A percentile compares a stretch with the other conserved stretches of the same genome.
phyloP scores from a whole-genome alignment of 2,113 vertebrate species.

The Choloepus hoffmanni region DNA sequence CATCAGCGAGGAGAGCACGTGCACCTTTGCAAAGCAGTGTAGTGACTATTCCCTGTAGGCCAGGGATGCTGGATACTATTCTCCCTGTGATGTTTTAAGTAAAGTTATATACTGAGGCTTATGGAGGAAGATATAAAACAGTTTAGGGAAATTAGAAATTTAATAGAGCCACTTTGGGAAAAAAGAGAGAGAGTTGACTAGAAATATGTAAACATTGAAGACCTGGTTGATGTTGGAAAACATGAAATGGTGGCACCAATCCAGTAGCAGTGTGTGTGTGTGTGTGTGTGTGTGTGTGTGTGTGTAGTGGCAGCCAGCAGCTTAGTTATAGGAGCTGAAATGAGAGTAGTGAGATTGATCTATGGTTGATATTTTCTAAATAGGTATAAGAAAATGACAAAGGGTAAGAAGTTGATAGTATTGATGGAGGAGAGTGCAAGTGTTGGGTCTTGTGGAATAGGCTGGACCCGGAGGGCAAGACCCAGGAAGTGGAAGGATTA shows the following conservation, averaged over 20 bases:
- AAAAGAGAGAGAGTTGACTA: neutral
- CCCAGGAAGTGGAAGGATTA: neutral
- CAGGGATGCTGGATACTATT: neutral
- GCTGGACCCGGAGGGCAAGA: neutral
- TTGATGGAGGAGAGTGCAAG: neutral
- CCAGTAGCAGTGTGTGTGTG: neutral
- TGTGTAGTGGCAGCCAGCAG: neutral
- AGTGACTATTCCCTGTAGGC: neutral
- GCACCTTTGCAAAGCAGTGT: neutral
- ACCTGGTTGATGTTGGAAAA: neutral
- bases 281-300: neutral
- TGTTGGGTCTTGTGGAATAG: neutral
- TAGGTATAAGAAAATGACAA: neutral
- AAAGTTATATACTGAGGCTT: neutral
- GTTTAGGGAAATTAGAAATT: slow-evolving; percentile 6
- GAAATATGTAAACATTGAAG: neutral
- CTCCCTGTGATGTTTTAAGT: neutral
- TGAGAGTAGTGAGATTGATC: neutral
- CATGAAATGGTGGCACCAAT: neutral
- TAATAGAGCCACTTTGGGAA: neutral
- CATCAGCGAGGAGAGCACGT: neutral
- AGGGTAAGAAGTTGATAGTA: neutral
- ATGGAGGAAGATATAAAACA: neutral
- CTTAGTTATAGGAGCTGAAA: neutral
- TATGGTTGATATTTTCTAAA: neutral